Evolutionary conservation across 2,797 vertebrate genomes (phyloP).

Genomic region (Picus viridis): DNA sequence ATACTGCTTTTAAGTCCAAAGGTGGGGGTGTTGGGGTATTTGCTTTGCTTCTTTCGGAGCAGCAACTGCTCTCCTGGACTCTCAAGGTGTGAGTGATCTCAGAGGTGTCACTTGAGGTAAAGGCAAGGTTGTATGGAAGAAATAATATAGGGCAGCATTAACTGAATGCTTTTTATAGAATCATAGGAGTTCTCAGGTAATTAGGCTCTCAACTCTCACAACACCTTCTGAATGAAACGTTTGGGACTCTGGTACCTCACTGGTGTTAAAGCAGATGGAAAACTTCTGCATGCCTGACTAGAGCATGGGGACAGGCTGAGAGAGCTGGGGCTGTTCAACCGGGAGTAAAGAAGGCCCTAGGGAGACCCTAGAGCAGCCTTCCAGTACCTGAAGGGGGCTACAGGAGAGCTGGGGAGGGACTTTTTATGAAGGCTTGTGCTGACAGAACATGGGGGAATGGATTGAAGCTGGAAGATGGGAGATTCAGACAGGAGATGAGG

Average conservation of each 20-base stretch:
- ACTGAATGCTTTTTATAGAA: not conserved
- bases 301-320: not conserved
- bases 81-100: not conserved
- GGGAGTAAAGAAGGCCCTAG: too few species aligned
- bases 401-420: too few species aligned
- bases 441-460: too few species aligned
- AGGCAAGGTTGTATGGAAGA: not conserved
- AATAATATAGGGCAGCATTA: not conserved
- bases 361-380: too few species aligned
- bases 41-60: conserved; percentile 19
- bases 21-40: not conserved
- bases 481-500: too few species aligned
- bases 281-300: not conserved
- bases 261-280: not conserved
- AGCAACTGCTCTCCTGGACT: not conserved
- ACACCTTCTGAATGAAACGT: not conserved
- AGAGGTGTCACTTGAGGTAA: not conserved
- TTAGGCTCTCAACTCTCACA: not conserved
- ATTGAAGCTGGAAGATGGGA: too few species aligned
- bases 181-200: not conserved
- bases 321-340: too few species aligned
- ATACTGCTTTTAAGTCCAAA: not conserved
- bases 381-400: too few species aligned
- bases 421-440: too few species aligned
- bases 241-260: not conserved